These are phyloP conservation scores for Hormiphora californensis DNA, from an alignment of 37 sponge, comb jelly and placozoan genomes.

Conservation along the genomic window DNA sequence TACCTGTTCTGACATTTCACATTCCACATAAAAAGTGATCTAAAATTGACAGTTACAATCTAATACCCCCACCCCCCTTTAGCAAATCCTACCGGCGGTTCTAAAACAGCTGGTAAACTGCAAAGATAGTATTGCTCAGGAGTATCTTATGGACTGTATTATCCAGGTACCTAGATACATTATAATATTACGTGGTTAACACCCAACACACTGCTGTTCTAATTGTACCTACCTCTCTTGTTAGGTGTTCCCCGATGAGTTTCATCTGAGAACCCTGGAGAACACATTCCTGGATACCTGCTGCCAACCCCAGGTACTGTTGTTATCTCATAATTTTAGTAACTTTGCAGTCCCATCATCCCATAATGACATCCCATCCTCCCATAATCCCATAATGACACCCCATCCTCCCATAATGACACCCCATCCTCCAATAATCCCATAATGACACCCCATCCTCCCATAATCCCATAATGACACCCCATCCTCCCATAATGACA, in stretches of 20 bases:
- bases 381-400: no score
- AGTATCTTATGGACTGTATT: constrained; percentile 98
- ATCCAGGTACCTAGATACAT: constrained; percentile 72
- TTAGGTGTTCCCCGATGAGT: constrained; percentile 98
- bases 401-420: no score
- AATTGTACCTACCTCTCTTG: background rate
- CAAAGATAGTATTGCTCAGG: constrained; percentile 92
- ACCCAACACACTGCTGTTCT: background rate
- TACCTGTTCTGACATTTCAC: background rate
- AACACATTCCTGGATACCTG: constrained; percentile 68
- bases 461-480: no score
- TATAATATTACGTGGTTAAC: background rate
- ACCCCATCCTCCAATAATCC: no score
- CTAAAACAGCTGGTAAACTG: constrained; percentile 95
- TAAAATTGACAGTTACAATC: no score
- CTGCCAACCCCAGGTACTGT: constrained; percentile 14
- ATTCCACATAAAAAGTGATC: no score
- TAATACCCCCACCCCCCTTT: background rate
- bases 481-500: no score
- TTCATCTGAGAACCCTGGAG: constrained; percentile 84
- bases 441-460: no score
- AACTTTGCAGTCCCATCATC: no score
- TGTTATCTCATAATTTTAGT: no score
- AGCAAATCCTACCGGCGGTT: constrained; percentile 74
- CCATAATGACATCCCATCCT: no score